Evolutionary conservation across 2,113 vertebrate species (phyloP), one percentile per base, ranked within the genome.

Genomic region (Anhinga rufa): DNA sequence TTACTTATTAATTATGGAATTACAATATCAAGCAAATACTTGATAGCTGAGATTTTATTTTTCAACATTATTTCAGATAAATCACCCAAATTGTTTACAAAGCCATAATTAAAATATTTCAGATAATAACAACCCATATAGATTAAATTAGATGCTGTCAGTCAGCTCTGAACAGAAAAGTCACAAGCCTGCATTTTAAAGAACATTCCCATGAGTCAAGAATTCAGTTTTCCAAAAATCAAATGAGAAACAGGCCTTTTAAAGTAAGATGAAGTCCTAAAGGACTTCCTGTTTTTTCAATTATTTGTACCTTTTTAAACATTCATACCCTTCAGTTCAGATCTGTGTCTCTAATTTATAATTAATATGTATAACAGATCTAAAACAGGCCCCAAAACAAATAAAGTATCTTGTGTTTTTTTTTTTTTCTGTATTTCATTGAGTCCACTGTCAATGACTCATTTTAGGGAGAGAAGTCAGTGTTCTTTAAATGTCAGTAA

Each of bases 281-380:
- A 95, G 49, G 69, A 58, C 26, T 77, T 85, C 29, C 17, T 70
- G 28, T 62, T 88, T 92, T 96, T 95, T 94, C 75, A 97, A 93
- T 97, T 96, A 93, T 96, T 94, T 94, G 72, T 80, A 72, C 75
- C 69, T 84, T 93, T 91, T 97, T 78, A 95, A 97, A 92, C 52
- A 95, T 97, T 97, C 86, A 95, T 94, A 64, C 14, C 4, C 29
- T 91, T 76, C 42, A 76, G 40, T 95, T 97, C 52, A 90, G 71
- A 84, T 96, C 49, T 86, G 17, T 95, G 66, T 79, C 42, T 96
- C 51, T 93, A 95, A 94, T 92, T 95, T 78, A 96, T 92, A 94
- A 95, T 96, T 96, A 92, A 96, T 95, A 91, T 26, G 2, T 72
- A 75, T 58, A 92, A 93, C 42, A 83, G 10, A 65, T 49, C 16